Conservation (phyloP, 1,140 invertebrate genomes). For the Heterodera carotae region DNA sequence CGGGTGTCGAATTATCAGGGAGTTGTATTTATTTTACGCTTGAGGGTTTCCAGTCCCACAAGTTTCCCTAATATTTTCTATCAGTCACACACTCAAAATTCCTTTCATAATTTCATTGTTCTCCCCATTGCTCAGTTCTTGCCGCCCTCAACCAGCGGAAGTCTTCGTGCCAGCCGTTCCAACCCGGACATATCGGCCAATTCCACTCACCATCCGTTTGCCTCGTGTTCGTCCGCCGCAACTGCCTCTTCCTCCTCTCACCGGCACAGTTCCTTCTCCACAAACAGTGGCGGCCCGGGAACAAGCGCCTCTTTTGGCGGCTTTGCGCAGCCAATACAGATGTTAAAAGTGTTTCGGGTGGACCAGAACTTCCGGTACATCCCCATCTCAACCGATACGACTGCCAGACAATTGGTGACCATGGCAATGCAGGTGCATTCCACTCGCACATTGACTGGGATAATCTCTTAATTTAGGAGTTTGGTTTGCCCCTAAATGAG, state of each 20-base stretch:
- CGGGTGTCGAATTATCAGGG: too few species aligned
- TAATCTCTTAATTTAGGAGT: slow-evolving; percentile 42
- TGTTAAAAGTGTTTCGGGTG: slow-evolving; percentile 85
- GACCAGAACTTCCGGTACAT: slow-evolving; percentile 98
- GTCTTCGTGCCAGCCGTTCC: slow-evolving; percentile 59
- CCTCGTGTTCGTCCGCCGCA: slow-evolving; percentile 44
- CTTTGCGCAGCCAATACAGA: slow-evolving; percentile 76
- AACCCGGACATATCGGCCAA: slow-evolving; percentile 63
- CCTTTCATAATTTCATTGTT: too few species aligned
- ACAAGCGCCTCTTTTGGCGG: neutral
- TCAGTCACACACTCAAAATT: too few species aligned
- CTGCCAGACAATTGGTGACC: slow-evolving; percentile 96
- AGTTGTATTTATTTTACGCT: too few species aligned
- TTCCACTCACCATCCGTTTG: slow-evolving; percentile 41
- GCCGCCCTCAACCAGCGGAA: slow-evolving; percentile 1
- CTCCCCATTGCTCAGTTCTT: too few species aligned
- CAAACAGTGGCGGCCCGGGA: slow-evolving; percentile 10
- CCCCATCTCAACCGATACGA: slow-evolving; percentile 94
- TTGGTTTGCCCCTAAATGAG: slow-evolving; percentile 39
- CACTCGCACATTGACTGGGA: neutral
- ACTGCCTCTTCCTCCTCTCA: slow-evolving; percentile 81
- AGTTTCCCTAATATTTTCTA: too few species aligned
- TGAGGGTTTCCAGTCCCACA: too few species aligned
- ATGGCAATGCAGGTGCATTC: slow-evolving; percentile 82
- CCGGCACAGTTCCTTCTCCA: slow-evolving; percentile 42